Evolutionary conservation across 1,140 invertebrate genomes (phyloP).

Genomic region (Choristoneura fumiferana): DNA sequence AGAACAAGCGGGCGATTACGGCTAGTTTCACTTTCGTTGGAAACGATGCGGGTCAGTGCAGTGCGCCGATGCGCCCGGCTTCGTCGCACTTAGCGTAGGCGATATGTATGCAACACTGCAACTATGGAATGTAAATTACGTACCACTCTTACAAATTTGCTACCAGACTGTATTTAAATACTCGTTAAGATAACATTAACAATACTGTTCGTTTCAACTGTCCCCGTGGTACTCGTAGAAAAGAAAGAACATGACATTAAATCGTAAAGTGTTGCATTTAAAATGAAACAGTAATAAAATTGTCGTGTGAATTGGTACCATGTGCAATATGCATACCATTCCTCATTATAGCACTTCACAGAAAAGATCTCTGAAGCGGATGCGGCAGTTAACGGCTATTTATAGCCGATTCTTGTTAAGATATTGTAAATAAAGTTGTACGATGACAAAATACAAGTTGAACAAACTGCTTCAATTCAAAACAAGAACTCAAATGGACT

Average conservation of each 20-base stretch:
- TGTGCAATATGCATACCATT: conserved; percentile 17
- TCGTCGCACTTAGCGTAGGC: conserved; percentile 19
- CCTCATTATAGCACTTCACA: conserved; percentile 35
- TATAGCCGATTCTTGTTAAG: conserved; percentile 37
- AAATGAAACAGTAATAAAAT: conserved; percentile 15
- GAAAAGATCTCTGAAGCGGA: conserved; percentile 38
- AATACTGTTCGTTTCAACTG: not conserved
- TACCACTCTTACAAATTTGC: not conserved
- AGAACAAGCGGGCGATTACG: conserved; percentile 39
- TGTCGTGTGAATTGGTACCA: conserved; percentile 22
- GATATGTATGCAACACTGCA: conserved; percentile 8
- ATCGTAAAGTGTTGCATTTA: conserved; percentile 1
- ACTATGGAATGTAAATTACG: conserved; percentile 13
- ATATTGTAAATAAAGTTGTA: conserved; percentile 55
- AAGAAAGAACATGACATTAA: conserved; percentile 8
- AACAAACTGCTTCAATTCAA: conserved; percentile 65
- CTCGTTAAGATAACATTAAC: conserved; percentile 3
- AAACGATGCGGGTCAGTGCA: conserved; percentile 47
- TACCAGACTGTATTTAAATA: not conserved
- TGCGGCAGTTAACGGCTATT: conserved; percentile 41
- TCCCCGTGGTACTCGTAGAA: not conserved
- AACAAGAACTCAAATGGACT: conserved; percentile 44
- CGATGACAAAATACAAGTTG: conserved; percentile 55
- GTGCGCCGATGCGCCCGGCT: conserved; percentile 37
- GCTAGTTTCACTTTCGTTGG: conserved; percentile 60